Conservation (phyloP, 2,888 invertebrate genomes). For the Lithodes maja region DNA sequence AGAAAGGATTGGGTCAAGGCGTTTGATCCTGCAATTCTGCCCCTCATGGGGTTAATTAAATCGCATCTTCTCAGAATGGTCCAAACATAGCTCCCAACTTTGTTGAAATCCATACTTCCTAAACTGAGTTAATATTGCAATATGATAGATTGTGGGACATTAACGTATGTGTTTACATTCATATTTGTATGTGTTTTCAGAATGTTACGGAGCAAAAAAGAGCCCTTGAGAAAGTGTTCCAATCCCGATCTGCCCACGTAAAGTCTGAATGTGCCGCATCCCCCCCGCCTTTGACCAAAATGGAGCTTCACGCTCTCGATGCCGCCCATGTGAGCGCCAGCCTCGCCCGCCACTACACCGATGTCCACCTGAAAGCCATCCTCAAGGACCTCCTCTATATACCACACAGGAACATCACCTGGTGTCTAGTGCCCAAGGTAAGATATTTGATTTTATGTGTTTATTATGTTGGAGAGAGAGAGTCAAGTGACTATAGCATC, state of each 20-base stretch:
- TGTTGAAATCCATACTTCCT: too few relatives aligned
- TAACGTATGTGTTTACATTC: too few relatives aligned
- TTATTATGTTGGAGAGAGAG: too few relatives aligned
- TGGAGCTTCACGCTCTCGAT: constrained; percentile 29
- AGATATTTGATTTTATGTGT: neutral
- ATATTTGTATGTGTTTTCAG: too few relatives aligned
- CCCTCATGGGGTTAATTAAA: too few relatives aligned
- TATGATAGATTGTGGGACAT: too few relatives aligned
- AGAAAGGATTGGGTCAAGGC: too few relatives aligned
- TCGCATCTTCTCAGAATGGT: too few relatives aligned
- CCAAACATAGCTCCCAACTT: too few relatives aligned
- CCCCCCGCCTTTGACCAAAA: constrained; percentile 27
- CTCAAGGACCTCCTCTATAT: constrained; percentile 37
- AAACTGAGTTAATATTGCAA: too few relatives aligned
- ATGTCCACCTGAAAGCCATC: constrained; percentile 28
- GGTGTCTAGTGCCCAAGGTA: constrained; percentile 63
- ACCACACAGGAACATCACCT: constrained; percentile 34
- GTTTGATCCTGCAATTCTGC: too few relatives aligned
- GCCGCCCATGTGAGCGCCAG: constrained; percentile 33
- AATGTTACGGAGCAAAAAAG: neutral
- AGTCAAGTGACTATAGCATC: too few relatives aligned
- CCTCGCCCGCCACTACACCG: constrained; percentile 37
- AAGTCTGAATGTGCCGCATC: constrained; percentile 23
- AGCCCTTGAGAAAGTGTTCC: neutral
- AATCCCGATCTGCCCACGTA: constrained; percentile 26